Base-by-base conservation (phyloP, 2,113 vertebrate genomes). In the Osmerus eperlanus region DNA sequence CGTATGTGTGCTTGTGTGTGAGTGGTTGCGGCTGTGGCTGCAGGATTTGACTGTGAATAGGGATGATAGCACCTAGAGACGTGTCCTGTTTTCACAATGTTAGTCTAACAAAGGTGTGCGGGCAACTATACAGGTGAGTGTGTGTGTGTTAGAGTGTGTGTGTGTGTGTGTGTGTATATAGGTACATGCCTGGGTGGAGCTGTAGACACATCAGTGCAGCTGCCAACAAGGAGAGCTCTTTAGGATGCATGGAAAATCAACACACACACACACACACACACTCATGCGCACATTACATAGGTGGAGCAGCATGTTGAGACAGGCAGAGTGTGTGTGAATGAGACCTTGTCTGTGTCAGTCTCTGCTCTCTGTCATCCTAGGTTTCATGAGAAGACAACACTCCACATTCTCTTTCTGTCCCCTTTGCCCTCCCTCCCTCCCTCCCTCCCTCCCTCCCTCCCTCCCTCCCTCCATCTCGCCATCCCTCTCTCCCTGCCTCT, bases 31-130 rank as follows among this genome's bases (percentile, higher is more conserved):
- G 29, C 41, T 36, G 52, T 15, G 61, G 55, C 51, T 36, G 29
- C 41, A 11, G 7, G 41, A 12, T 75, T 78, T 56, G 64, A 58
- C 70, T 76, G 77, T 77, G 81, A 76, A 78, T 79, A 79, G 66
- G 51, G 53, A 66, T 79, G 76, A 76, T 54, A 77, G 68, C 55
- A 61, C 62, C 69, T 58, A 68, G 4, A 23, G 67, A 78, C 65
- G 60, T 68, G 72, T 64, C 72, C 67, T 65, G 66, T 47, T 32
- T n/a, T 25, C 21, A 4, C 65, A 72, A 67, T 65, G 70, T 79
- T 65, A 75, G 77, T 75, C 72, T 59, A 55, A 23, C 21, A 76
- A 62, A 55, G 68, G 21, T 51, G 7, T n/a, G 19, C 13, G 28
- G 52, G 32, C 16, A 41, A 21, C 32, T 12, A n/a, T 52, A 18